Conservation (phyloP, 2,113 vertebrate genomes). For the Pipa parva region DNA sequence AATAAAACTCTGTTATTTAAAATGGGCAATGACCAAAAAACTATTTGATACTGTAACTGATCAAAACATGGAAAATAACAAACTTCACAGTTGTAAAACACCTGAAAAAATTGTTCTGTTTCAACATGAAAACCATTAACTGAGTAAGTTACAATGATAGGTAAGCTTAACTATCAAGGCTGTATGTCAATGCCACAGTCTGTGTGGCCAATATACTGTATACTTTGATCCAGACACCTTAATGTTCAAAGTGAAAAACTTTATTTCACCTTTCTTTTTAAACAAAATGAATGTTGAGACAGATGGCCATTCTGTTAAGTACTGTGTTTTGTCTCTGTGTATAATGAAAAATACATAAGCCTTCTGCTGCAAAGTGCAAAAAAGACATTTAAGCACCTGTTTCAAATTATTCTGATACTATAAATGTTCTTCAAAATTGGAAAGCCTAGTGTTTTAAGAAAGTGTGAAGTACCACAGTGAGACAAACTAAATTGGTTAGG, state of each 20-base stretch:
- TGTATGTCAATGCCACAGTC: too few species aligned
- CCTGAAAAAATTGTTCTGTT: too few species aligned
- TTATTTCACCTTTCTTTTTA: constrained; percentile 43
- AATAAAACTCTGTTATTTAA: too few species aligned
- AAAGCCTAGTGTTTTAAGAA: constrained; percentile 56
- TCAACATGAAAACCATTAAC: too few species aligned
- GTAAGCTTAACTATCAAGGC: too few species aligned
- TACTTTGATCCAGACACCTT: constrained; percentile 21
- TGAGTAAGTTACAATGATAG: too few species aligned
- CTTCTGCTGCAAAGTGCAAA: constrained; percentile 57
- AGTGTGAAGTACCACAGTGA: constrained; percentile 52
- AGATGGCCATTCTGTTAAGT: constrained; percentile 59
- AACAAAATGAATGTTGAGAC: constrained; percentile 47
- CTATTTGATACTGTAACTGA: too few species aligned
- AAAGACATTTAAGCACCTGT: constrained; percentile 62
- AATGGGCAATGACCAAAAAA: too few species aligned
- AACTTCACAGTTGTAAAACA: too few species aligned
- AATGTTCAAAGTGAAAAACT: constrained; percentile 24
- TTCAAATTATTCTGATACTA: constrained; percentile 58
- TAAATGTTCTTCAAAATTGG: constrained; percentile 58
- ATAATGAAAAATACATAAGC: constrained; percentile 64
- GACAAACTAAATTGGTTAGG: constrained; percentile 50
- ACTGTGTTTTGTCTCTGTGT: constrained; percentile 48
- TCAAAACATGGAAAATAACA: too few species aligned
- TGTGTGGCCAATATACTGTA: too few species aligned